phyloP scores from a whole-genome alignment of 2,888 invertebrate species.

The Cosmorhoe ocellata region DNA sequence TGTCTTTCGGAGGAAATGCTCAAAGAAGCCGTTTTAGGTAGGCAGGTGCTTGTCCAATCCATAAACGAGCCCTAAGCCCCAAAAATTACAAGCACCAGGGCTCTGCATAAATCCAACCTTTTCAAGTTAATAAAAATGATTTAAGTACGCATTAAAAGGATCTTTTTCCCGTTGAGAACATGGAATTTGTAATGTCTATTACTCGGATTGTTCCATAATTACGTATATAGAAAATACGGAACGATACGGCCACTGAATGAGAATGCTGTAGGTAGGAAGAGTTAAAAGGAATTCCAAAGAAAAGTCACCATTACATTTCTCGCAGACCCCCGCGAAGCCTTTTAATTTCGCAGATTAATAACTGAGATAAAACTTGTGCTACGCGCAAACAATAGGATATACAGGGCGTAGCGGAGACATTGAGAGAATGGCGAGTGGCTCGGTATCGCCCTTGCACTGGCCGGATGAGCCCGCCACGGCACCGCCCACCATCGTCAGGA shows the following conservation, averaged over 20 bases:
- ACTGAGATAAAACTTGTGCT: constrained; percentile 48
- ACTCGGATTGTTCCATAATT: constrained; percentile 64
- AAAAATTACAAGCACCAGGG: constrained; percentile 64
- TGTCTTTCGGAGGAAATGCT: too few relatives aligned
- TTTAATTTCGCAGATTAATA: constrained; percentile 58
- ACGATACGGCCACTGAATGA: constrained; percentile 21
- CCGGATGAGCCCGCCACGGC: constrained; percentile 20
- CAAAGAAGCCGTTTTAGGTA: constrained; percentile 11
- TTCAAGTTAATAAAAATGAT: constrained; percentile 80
- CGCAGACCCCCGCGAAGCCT: constrained; percentile 35
- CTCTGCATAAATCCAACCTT: constrained; percentile 73
- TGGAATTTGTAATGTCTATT: constrained; percentile 71
- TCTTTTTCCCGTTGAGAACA: constrained; percentile 65
- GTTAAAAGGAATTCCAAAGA: constrained; percentile 36
- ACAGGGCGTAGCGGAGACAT: constrained; percentile 41
- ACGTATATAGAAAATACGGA: constrained; percentile 36
- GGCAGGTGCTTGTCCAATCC: constrained; percentile 27
- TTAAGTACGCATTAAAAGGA: constrained; percentile 75
- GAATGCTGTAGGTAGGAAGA: constrained; percentile 20
- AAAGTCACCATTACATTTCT: constrained; percentile 37
- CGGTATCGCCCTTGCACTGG: constrained; percentile 19
- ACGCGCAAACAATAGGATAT: constrained; percentile 51
- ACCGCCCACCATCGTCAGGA: constrained; percentile 31
- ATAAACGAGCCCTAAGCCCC: constrained; percentile 44
- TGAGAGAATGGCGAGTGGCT: constrained; percentile 44